These are phyloP conservation scores for Tetraodon nigroviridis DNA, from an alignment of 2,113 vertebrate species.

Conservation along the genomic window DNA sequence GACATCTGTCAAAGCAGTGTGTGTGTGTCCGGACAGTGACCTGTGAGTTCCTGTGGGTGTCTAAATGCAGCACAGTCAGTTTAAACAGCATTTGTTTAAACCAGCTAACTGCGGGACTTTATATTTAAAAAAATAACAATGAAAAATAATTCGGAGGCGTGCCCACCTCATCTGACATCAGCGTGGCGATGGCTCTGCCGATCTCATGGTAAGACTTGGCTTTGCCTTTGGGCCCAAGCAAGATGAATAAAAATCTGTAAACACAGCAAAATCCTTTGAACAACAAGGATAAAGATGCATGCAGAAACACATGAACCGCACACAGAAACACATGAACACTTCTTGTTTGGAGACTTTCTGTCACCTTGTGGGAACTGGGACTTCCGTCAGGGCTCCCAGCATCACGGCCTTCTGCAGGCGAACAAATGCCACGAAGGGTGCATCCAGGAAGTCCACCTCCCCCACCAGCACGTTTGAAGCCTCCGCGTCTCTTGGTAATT, in stretches of 20 bases:
- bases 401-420: slow-evolving; percentile 94
- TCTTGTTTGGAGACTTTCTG: neutral
- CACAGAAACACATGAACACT: neutral
- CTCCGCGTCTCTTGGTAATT: slow-evolving; percentile 93
- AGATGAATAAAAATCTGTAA: slow-evolving; percentile 92
- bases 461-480: slow-evolving; percentile 97
- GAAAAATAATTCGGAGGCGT: neutral
- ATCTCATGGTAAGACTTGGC: slow-evolving; percentile 98
- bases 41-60: neutral
- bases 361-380: slow-evolving; percentile 94
- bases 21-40: slow-evolving; percentile 10
- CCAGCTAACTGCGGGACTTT: too few relatives aligned
- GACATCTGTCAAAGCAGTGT: slow-evolving; percentile 6
- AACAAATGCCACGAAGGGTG: slow-evolving; percentile 93
- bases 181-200: slow-evolving; percentile 91
- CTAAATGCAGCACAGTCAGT: neutral
- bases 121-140: neutral
- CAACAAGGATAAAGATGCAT: too few relatives aligned
- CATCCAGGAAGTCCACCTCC: slow-evolving; percentile 93
- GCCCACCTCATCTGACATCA: slow-evolving; percentile 96
- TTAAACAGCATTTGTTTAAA: too few relatives aligned
- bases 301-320: neutral
- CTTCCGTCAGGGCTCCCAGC: slow-evolving; percentile 94
- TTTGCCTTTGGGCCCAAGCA: slow-evolving; percentile 97
- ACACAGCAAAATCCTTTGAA: neutral